phyloP scores from a whole-genome alignment of 2,113 vertebrate species.

The Triplophysa tibetana region DNA sequence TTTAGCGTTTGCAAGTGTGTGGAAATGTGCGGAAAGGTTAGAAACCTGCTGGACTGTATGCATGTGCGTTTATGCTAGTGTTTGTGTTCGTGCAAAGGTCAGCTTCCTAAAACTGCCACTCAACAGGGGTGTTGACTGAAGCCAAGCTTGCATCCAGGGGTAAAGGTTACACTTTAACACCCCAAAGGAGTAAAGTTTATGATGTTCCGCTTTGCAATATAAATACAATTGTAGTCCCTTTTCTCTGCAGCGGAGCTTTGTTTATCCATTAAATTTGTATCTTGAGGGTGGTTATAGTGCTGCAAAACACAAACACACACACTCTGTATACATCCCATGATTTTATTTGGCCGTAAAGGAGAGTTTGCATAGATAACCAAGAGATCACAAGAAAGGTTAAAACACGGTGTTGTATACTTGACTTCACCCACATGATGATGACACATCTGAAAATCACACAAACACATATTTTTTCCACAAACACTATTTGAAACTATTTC shows the following conservation, averaged over 20 bases:
- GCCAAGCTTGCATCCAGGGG: neutral
- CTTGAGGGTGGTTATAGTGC: too few relatives aligned
- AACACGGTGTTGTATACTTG: conserved; percentile 14
- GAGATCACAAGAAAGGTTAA: conserved; percentile 20
- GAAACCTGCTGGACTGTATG: conserved; percentile 44
- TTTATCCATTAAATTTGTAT: too few relatives aligned
- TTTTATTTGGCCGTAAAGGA: too few relatives aligned
- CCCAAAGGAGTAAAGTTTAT: neutral
- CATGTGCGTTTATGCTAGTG: conserved; percentile 16
- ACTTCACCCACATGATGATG: conserved; percentile 36
- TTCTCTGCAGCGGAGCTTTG: too few relatives aligned
- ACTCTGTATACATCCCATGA: neutral
- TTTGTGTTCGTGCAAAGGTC: conserved; percentile 43
- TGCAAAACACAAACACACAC: too few relatives aligned
- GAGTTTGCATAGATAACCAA: neutral
- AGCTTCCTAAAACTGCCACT: conserved; percentile 42
- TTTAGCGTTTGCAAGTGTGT: conserved; percentile 33
- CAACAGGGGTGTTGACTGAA: conserved; percentile 11
- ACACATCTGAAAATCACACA: neutral
- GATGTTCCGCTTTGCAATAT: too few relatives aligned
- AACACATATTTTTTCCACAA: too few relatives aligned
- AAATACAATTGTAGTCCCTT: too few relatives aligned
- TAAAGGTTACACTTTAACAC: conserved; percentile 26
- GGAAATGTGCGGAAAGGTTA: conserved; percentile 35
- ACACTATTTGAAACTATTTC: too few relatives aligned